These are phyloP conservation scores for Notiomystis cincta DNA, from an alignment of 2,113 vertebrate species.

Conservation along the genomic window DNA sequence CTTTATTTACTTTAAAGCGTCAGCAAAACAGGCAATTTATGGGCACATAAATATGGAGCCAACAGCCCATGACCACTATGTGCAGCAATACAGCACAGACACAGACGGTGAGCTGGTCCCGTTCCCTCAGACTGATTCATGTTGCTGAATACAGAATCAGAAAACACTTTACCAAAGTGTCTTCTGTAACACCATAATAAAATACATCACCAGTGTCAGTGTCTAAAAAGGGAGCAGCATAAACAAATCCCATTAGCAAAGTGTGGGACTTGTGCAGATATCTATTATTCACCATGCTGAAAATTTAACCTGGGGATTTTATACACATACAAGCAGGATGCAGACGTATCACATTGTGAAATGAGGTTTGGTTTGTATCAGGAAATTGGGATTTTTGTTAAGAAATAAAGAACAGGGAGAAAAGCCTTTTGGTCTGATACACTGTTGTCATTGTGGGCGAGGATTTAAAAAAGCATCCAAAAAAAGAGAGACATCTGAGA, in stretches of 20 bases:
- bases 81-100: neutral
- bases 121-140: neutral
- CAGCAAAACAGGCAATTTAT: slow-evolving; percentile 21
- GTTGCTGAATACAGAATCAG: neutral
- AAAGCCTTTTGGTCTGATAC: neutral
- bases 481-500: neutral
- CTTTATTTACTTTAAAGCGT: slow-evolving; percentile 20
- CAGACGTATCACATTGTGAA: neutral
- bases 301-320: neutral
- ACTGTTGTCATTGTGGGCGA: neutral
- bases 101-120: rapidly evolving
- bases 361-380: neutral
- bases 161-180: neutral
- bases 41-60: neutral
- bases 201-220: neutral
- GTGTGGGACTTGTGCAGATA: neutral
- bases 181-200: neutral
- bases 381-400: neutral
- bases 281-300: neutral
- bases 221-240: neutral
- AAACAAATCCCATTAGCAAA: neutral
- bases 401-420: neutral
- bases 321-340: neutral
- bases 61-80: neutral
- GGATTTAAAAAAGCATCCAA: neutral